A percentile compares a stretch with the other conserved stretches of the same genome.
These are phyloP conservation scores for Oryzias sinensis DNA, from an alignment of 2,797 vertebrate genomes.

Conservation along the genomic window DNA sequence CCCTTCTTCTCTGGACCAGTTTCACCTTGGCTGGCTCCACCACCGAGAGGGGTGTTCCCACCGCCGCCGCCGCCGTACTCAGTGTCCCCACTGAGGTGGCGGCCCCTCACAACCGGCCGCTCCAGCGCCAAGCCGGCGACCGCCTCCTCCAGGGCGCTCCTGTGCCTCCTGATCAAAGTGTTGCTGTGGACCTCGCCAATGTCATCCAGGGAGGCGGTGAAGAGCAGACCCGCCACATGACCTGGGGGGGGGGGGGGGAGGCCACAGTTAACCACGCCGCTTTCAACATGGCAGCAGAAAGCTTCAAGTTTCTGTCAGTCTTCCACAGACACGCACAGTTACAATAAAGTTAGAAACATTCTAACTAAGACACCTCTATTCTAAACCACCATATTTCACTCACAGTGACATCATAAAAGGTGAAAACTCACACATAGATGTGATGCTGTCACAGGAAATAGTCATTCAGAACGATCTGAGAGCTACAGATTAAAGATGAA, in stretches of 20 bases:
- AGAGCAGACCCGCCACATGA: conserved; percentile 73
- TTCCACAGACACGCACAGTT: no score
- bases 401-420: no score
- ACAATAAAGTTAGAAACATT: no score
- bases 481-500: no score
- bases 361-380: no score
- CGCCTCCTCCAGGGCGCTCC: conserved; percentile 79
- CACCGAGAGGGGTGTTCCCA: conserved; percentile 59
- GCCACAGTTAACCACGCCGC: no score
- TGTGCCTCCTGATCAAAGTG: conserved; percentile 80
- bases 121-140: conserved; percentile 53
- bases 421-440: no score
- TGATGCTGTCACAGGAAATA: no score
- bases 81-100: conserved; percentile 65
- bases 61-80: conserved; percentile 47
- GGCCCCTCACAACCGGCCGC: conserved; percentile 75
- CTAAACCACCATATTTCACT: no score
- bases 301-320: no score
- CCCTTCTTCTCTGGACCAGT: conserved; percentile 68
- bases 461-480: no score
- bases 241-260: conserved; percentile 35
- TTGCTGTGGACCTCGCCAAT: conserved; percentile 74
- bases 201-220: conserved; percentile 73
- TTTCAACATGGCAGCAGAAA: no score
- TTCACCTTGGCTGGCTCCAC: conserved; percentile 65